These are phyloP conservation scores for Galeruca laticollis DNA, from an alignment of 2,888 invertebrate genomes.

Conservation along the genomic window DNA sequence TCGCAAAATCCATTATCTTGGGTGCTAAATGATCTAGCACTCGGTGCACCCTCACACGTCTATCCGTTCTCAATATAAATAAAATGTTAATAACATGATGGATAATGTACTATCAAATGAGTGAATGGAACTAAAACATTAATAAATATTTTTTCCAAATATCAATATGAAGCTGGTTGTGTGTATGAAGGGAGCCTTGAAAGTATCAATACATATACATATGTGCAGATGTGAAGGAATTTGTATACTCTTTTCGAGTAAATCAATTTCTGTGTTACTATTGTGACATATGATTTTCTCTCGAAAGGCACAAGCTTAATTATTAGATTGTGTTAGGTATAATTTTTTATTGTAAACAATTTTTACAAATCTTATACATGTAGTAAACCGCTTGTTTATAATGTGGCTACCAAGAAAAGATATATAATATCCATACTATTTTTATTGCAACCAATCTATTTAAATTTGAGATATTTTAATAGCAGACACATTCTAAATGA, in stretches of 20 bases:
- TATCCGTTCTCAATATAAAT: too few species aligned
- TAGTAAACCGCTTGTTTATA: constrained; percentile 55
- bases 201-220: not conserved
- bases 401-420: constrained; percentile 50
- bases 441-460: constrained; percentile 50
- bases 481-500: constrained; percentile 53
- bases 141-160: too few species aligned
- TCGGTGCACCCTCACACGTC: too few species aligned
- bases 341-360: constrained; percentile 56
- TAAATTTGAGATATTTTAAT: constrained; percentile 49
- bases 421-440: constrained; percentile 48
- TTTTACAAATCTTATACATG: constrained; percentile 59
- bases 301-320: constrained; percentile 18
- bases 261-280: not conserved
- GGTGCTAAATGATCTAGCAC: too few species aligned
- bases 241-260: too few species aligned
- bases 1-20: too few species aligned
- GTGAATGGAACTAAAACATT: too few species aligned
- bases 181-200: not conserved
- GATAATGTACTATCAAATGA: too few species aligned
- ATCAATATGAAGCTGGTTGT: too few species aligned
- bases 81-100: too few species aligned
- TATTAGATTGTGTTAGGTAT: constrained; percentile 62
- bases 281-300: not conserved
- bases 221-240: too few species aligned